Conservation (phyloP, 2,888 invertebrate species). For the Microctonus brassicae region DNA sequence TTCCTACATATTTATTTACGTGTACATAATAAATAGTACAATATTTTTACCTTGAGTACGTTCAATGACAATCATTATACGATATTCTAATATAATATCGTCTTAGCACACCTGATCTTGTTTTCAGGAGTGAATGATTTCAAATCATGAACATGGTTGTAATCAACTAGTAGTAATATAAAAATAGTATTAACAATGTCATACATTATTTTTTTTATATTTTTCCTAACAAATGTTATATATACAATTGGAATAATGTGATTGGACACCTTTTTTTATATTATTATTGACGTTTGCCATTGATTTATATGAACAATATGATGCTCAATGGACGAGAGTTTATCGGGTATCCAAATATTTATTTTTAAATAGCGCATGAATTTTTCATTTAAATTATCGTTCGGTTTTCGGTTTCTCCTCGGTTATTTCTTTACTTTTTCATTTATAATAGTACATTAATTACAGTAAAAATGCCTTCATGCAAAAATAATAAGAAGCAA, state of each 20-base stretch:
- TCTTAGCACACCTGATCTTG: background rate
- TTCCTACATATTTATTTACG: constrained; percentile 18
- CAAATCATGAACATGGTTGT: background rate
- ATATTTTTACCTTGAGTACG: constrained; percentile 18
- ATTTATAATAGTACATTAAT: constrained; percentile 24
- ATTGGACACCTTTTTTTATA: background rate
- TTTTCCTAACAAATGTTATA: background rate
- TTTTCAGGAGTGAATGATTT: background rate
- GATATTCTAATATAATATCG: background rate
- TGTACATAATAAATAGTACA: constrained; percentile 30
- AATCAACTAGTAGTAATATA: background rate
- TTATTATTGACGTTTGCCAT: background rate
- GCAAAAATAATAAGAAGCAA: constrained; percentile 12
- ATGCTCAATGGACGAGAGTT: background rate
- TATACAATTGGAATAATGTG: background rate
- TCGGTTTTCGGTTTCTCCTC: background rate
- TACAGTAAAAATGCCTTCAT: constrained; percentile 17
- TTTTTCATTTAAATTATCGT: background rate
- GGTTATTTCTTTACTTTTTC: constrained; percentile 1
- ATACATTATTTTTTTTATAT: constrained; percentile 9
- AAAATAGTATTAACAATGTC: constrained; percentile 14
- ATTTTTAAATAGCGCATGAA: background rate
- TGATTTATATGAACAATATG: background rate
- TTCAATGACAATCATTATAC: constrained; percentile 18
- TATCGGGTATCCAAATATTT: background rate